These are phyloP conservation scores for Trichonephila clavata DNA, from an alignment of 1,140 invertebrate genomes.

Conservation along the genomic window DNA sequence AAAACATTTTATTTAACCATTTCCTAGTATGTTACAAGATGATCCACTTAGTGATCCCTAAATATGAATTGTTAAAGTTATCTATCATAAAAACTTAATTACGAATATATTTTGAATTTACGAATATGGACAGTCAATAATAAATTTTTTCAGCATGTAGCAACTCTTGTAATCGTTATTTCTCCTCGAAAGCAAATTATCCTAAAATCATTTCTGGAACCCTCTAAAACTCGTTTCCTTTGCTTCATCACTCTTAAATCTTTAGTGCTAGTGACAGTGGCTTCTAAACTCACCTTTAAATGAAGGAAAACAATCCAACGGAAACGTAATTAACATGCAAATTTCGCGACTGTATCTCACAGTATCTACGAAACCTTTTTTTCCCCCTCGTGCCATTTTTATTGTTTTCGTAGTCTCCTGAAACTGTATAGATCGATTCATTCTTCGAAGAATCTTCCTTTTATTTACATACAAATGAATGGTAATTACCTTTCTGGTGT, in stretches of 20 bases:
- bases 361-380: neutral
- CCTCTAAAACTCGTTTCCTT: neutral
- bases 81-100: neutral
- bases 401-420: neutral
- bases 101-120: neutral
- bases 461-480: constrained; percentile 42
- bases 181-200: neutral
- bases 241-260: constrained; percentile 11
- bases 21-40: too few species aligned
- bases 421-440: constrained; percentile 6
- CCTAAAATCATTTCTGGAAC: neutral
- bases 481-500: constrained; percentile 30
- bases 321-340: constrained; percentile 38
- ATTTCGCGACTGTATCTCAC: neutral
- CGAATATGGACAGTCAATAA: neutral
- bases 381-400: neutral
- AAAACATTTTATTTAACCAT: too few species aligned
- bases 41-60: too few species aligned
- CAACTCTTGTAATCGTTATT: neutral
- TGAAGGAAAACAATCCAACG: constrained; percentile 15
- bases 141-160: neutral
- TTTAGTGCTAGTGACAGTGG: neutral
- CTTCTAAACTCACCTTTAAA: constrained; percentile 4
- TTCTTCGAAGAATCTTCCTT: neutral
- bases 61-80: too few species aligned